Evolutionary conservation across 2,888 invertebrate genomes (phyloP).

Genomic region (Parelbella ahira): DNA sequence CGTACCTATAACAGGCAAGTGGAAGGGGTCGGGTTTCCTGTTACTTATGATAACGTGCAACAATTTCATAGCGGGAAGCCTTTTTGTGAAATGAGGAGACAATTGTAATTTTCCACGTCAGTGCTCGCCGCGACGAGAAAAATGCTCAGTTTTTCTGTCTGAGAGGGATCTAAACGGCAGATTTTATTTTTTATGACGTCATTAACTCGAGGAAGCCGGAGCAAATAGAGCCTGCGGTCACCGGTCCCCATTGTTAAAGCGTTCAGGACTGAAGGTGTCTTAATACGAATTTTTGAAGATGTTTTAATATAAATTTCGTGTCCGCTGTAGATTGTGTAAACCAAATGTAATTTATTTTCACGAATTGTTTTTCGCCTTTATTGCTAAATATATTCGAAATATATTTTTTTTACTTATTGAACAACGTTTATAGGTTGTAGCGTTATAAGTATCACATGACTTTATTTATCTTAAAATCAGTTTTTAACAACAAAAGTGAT

Average conservation of each 20-base stretch:
- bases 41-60: constrained; percentile 25
- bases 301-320: too few species aligned
- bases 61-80: constrained; percentile 26
- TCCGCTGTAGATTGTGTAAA: too few species aligned
- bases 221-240: constrained; percentile 65
- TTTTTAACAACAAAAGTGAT: too few species aligned
- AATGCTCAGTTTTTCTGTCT: constrained; percentile 53
- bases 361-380: too few species aligned
- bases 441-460: too few species aligned
- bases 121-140: constrained; percentile 49
- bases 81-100: constrained; percentile 39
- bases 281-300: too few species aligned
- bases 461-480: too few species aligned
- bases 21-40: constrained; percentile 23
- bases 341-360: too few species aligned
- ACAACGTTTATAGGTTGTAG: too few species aligned
- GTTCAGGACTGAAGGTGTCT: too few species aligned
- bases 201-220: constrained; percentile 69
- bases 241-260: constrained; percentile 19
- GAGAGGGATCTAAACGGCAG: constrained; percentile 46
- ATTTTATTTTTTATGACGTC: constrained; percentile 68
- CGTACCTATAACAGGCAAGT: neutral
- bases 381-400: too few species aligned
- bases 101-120: constrained; percentile 65
- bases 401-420: too few species aligned